phyloP scores from a whole-genome alignment of 2,888 invertebrate species.

The Machimus atricapillus region DNA sequence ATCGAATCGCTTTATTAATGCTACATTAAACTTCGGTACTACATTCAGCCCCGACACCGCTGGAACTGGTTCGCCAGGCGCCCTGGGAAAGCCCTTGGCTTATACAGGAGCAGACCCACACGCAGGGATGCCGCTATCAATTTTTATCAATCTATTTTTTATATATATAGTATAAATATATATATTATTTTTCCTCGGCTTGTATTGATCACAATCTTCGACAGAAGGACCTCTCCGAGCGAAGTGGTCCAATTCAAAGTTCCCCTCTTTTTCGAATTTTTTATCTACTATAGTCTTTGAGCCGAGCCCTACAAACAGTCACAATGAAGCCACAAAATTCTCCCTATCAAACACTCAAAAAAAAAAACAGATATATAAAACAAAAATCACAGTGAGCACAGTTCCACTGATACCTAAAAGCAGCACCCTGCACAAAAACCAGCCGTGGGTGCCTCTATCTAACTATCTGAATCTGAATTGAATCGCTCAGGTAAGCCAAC shows the following conservation, averaged over 20 bases:
- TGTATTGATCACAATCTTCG: background rate
- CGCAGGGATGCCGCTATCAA: background rate
- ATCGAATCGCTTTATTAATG: background rate
- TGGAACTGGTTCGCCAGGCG: background rate
- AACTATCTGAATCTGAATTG: background rate
- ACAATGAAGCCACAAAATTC: background rate
- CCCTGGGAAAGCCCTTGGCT: background rate
- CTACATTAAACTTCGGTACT: background rate
- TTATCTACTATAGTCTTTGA: background rate
- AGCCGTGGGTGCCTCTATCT: slow-evolving; percentile 5
- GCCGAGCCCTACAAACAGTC: background rate
- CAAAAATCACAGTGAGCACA: background rate
- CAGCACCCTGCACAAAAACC: background rate
- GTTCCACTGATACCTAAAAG: background rate
- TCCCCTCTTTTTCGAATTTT: background rate
- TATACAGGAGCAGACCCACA: background rate
- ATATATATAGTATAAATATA: background rate
- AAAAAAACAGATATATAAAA: background rate
- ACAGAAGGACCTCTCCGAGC: background rate
- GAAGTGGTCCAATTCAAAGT: background rate
- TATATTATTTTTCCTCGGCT: background rate
- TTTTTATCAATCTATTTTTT: background rate
- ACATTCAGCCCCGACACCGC: background rate
- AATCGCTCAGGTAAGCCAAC: slow-evolving; percentile 5
- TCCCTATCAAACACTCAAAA: background rate